Evolutionary conservation across 2,797 vertebrate species (phyloP), one percentile per base, ranked within the genome.

Genomic region (Lagocephalus sceleratus): DNA sequence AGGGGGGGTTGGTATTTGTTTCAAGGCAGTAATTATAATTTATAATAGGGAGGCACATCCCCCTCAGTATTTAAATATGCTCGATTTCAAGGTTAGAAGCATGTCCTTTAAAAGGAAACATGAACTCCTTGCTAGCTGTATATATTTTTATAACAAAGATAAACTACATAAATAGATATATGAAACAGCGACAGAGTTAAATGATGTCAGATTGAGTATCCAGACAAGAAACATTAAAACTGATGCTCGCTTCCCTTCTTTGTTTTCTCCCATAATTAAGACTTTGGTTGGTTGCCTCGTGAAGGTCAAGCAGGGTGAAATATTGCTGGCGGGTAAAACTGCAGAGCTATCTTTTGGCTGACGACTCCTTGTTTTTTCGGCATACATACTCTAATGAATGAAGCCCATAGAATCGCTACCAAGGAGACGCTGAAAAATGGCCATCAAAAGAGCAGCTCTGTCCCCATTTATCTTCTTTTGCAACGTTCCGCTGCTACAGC

Each of bases 331-430:
- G 63, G 58, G 26, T 22, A 58, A 53, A 35, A 68, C 71, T 62
- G 75, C 57, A 59, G 62, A 61, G 63, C 44, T 46, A 47, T 35
- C 54, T 56, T 26, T 45, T 61, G 54, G 48, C 67, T 71, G 63
- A 52, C 72, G 84, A 84, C 84, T 55, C 51, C 62, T 71, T 80
- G 76, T 42, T 81, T 82, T 82, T 79, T 63, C 40, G 73, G 69
- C 58, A 63, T 56, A 52, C 59, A 54, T n/a, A 12, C 66, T 68
- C 68, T 77, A 82, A 79, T 81, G 81, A 85, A 85, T 82, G 68
- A 82, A 79, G 73, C 65, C 60, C 60, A 51, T 47, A 79, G 79
- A 85, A 84, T 73, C 60, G 85, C 81, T 86, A 86, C 85, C 84
- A 80, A 80, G 82, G 85, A 87, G 73, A 86, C 75, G 40, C 26